Percentiles rank a stretch among this genome's conserved stretches.
Evolutionary conservation across 2,888 invertebrate genomes (phyloP).

Genomic region (Melinaea menophilus): DNA sequence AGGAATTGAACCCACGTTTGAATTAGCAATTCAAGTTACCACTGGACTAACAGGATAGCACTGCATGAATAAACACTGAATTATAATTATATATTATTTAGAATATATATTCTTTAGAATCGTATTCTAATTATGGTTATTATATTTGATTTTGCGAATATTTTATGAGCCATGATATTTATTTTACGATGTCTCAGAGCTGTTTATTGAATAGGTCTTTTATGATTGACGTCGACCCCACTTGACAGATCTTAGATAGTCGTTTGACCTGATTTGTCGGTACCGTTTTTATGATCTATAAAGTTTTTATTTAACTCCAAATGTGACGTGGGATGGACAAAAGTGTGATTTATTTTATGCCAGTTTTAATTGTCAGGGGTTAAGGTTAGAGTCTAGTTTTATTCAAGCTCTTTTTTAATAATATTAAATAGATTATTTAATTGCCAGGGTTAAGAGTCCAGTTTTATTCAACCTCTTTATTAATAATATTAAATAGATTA

Average conservation of each 20-base stretch:
- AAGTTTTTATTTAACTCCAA: slow-evolving; percentile 43
- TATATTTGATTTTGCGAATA: not conserved
- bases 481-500: no score
- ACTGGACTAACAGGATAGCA: no score
- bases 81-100: no score
- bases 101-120: no score
- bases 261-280: slow-evolving; percentile 46
- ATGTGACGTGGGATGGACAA: slow-evolving; percentile 20
- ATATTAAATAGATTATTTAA: not conserved
- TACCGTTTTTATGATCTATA: slow-evolving; percentile 50
- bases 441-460: not conserved
- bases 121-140: no score
- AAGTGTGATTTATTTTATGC: slow-evolving; percentile 4
- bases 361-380: not conserved
- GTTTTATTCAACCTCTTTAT: no score
- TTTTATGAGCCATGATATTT: slow-evolving; percentile 22
- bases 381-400: no score
- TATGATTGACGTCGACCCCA: slow-evolving; percentile 35
- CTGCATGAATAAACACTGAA: no score
- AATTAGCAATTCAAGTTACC: no score
- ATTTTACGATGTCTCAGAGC: slow-evolving; percentile 19
- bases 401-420: no score
- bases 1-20: no score
- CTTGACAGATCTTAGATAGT: slow-evolving; percentile 35
- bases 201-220: slow-evolving; percentile 28